phyloP scores from a whole-genome alignment of 2,113 vertebrate genomes.

The Channa argus region DNA sequence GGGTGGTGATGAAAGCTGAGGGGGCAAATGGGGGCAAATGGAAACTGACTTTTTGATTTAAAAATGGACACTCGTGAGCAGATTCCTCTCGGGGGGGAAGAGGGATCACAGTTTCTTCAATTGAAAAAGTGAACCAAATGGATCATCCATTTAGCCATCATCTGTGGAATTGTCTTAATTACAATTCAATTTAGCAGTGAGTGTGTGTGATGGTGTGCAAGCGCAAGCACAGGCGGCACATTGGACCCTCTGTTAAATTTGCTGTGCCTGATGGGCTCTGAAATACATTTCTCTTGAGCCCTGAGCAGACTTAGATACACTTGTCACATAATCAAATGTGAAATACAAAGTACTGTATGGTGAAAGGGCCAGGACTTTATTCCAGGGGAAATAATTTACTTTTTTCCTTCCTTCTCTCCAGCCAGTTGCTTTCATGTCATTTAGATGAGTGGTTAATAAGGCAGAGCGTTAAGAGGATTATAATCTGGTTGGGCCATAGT shows the following conservation, averaged over 20 bases:
- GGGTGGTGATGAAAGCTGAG: constrained; percentile 4
- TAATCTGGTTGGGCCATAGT: constrained; percentile 78
- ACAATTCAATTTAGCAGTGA: constrained; percentile 76
- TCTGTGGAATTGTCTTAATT: constrained; percentile 76
- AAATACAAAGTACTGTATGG: constrained; percentile 80
- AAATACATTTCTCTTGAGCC: constrained; percentile 79
- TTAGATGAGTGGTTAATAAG: constrained; percentile 88
- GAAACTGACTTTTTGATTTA: constrained; percentile 54
- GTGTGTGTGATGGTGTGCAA: constrained; percentile 11
- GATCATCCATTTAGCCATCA: constrained; percentile 75
- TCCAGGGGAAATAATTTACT: constrained; percentile 82
- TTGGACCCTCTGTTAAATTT: constrained; percentile 69
- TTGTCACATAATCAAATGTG: constrained; percentile 85
- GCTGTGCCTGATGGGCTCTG: constrained; percentile 69
- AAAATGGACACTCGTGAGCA: constrained; percentile 65
- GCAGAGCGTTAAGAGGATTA: constrained; percentile 87
- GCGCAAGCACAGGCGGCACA: constrained; percentile 28
- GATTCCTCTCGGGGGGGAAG: constrained; percentile 50
- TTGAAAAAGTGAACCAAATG: constrained; percentile 66
- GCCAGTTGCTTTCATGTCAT: constrained; percentile 84
- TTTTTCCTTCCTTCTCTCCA: constrained; percentile 56
- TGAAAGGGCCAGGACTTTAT: constrained; percentile 79
- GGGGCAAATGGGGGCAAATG: constrained; percentile 30
- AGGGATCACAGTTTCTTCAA: constrained; percentile 66
- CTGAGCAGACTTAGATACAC: constrained; percentile 84